Conservation (phyloP, 2,113 vertebrate genomes). For the pig (Sus scrofa) region DNA sequence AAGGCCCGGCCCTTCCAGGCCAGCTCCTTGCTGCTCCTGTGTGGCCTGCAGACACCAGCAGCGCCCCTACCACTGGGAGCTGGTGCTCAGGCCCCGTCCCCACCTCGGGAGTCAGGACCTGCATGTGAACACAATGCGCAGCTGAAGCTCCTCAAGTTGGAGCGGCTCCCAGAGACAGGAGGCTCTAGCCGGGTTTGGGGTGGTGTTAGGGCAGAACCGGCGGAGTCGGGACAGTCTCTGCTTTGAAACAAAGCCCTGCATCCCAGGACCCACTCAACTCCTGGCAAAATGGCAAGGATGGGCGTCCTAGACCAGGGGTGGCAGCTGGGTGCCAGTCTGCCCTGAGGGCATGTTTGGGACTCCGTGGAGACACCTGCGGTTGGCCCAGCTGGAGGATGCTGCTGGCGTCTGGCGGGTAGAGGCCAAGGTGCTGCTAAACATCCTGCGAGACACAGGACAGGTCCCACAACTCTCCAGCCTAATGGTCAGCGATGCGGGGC, state of each 20-base stretch:
- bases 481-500: fast-evolving
- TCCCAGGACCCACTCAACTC: neutral
- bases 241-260: neutral
- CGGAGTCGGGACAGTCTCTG: neutral
- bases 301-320: neutral
- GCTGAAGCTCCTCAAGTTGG: neutral
- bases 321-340: fast-evolving
- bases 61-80: neutral
- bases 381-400: neutral
- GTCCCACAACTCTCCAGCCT: fast-evolving
- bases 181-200: neutral
- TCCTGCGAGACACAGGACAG: neutral
- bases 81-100: neutral
- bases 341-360: neutral
- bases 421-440: neutral
- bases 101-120: neutral
- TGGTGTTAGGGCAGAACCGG: neutral
- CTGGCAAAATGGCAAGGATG: neutral
- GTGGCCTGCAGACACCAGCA: too few species aligned
- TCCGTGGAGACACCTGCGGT: neutral
- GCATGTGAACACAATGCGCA: neutral
- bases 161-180: neutral
- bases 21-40: too few species aligned
- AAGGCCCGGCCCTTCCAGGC: neutral
- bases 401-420: neutral